These are phyloP conservation scores for Lepidocyrtinus sp. DNA, from an alignment of 2,888 invertebrate species.

Conservation along the genomic window DNA sequence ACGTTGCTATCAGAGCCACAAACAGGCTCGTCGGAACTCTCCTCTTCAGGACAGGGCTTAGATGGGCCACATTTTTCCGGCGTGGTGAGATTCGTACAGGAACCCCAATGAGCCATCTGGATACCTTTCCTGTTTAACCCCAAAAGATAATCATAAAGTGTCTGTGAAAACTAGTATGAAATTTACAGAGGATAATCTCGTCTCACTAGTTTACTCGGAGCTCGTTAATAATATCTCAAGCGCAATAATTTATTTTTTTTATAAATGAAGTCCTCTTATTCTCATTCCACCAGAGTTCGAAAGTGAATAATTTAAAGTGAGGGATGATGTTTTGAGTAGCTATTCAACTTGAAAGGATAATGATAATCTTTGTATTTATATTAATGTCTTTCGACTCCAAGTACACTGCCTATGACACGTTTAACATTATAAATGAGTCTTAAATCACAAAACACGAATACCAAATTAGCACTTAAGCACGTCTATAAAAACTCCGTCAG, in stretches of 20 bases:
- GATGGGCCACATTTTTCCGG: slow-evolving; percentile 77
- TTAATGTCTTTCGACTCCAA: too few relatives aligned
- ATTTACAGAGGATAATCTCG: too few relatives aligned
- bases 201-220: too few relatives aligned
- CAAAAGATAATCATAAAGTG: too few relatives aligned
- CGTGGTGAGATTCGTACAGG: slow-evolving; percentile 83
- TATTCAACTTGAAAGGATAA: slow-evolving; percentile 45
- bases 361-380: slow-evolving; percentile 25
- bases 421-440: not conserved
- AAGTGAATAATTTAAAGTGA: slow-evolving; percentile 21
- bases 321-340: slow-evolving; percentile 34
- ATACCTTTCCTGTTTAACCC: slow-evolving; percentile 82
- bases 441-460: slow-evolving; percentile 43
- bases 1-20: slow-evolving; percentile 93
- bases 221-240: too few relatives aligned
- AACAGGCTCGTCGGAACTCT: slow-evolving; percentile 80
- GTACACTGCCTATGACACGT: slow-evolving; percentile 21
- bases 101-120: slow-evolving; percentile 89
- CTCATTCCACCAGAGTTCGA: slow-evolving; percentile 14
- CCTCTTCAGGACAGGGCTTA: slow-evolving; percentile 76
- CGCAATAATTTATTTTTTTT: slow-evolving; percentile 20
- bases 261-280: slow-evolving; percentile 24
- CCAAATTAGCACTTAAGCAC: slow-evolving; percentile 53
- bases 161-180: too few relatives aligned
- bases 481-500: slow-evolving; percentile 19